Evolutionary conservation across 2,888 invertebrate species (phyloP), one percentile per base, ranked within the genome.

Genomic region (Cartodere bifasciata): DNA sequence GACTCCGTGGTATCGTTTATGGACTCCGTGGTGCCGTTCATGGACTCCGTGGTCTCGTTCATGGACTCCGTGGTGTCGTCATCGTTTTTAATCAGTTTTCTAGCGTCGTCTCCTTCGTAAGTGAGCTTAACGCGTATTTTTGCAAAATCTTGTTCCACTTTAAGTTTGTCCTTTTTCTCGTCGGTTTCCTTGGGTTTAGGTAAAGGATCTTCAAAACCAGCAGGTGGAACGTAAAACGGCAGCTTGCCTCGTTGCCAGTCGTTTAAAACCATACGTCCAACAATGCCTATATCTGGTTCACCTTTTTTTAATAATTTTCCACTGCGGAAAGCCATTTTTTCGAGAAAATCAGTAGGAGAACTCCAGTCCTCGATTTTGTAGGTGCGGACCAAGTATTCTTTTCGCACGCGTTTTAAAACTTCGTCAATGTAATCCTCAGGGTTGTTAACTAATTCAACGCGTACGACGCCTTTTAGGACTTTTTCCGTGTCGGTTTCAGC

Each of bases 231-330:
- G 65, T 88, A 98, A 60, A 86, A 97, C 1, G 97, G 95, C 31
- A 98, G 63, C 60, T 91, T 92, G 4, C 98, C 98, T 49, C 98
- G 72, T 62, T 98, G 97, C 85, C 92, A 98, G 60, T 98, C 98
- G 64, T 98, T 98, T 2, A 98, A 68, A 6, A 99, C 76, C 85
- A 94, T 94, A 56, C 84, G 81, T 1, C 98, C 82, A 1, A 84
- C 83, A 36, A 83, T 83, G 28, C 72, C 64, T 12, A 92, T 64
- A 62, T 98, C 94, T 6, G 98, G 91, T 54, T 98, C 95, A n/a
- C 94, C 98, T 46, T 90, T 90, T 58, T 94, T 97, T 6, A 92
- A 59, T 31, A 99, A 64, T 62, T 90, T 91, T 1, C 98, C 98
- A 7, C 75, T 73, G 41, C 82, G 74, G 28, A 72, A 68, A 1